Evolutionary conservation across 2,888 invertebrate species (phyloP).

Genomic region (Drosophila nigricruria): DNA sequence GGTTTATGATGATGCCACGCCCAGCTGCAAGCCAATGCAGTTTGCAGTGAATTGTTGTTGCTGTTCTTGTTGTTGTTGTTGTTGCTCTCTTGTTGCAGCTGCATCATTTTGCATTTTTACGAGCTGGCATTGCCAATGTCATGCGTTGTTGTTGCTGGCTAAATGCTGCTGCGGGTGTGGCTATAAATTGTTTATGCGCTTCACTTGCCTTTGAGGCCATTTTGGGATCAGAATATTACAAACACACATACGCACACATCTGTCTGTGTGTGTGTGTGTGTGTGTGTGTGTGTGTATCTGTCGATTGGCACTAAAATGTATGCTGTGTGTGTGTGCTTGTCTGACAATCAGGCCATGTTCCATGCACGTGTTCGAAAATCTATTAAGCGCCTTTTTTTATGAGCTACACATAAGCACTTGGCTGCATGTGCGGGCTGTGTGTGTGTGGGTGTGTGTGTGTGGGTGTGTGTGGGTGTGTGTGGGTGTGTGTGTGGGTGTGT

Average conservation of each 20-base stretch:
- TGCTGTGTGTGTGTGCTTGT: slow-evolving; percentile 28
- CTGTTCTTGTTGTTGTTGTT: slow-evolving; percentile 13
- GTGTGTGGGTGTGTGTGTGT: slow-evolving; percentile 6
- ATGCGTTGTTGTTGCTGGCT: slow-evolving; percentile 43
- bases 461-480: slow-evolving; percentile 10
- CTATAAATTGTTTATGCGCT: slow-evolving; percentile 78
- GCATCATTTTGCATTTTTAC: slow-evolving; percentile 75
- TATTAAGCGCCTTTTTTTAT: slow-evolving; percentile 65
- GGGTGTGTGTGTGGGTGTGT: too few species aligned
- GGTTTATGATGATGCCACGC: slow-evolving; percentile 74
- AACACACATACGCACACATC: slow-evolving; percentile 16
- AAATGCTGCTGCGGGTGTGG: slow-evolving; percentile 61
- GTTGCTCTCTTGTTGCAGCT: slow-evolving; percentile 34
- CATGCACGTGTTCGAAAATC: slow-evolving; percentile 73
- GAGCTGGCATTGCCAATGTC: slow-evolving; percentile 60
- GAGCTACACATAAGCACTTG: slow-evolving; percentile 16
- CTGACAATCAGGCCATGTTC: slow-evolving; percentile 54
- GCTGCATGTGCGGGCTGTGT: background rate
- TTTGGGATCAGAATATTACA: slow-evolving; percentile 66
- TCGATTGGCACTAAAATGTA: background rate
- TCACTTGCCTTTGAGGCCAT: slow-evolving; percentile 78
- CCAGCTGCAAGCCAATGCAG: slow-evolving; percentile 17
- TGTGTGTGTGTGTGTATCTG: slow-evolving; percentile 9
- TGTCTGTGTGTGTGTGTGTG: slow-evolving; percentile 14
- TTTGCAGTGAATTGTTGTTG: slow-evolving; percentile 22